Evolutionary conservation across 92 coral and sea anemone genomes (phyloP).

Genomic region (Palythoa caribaeorum): DNA sequence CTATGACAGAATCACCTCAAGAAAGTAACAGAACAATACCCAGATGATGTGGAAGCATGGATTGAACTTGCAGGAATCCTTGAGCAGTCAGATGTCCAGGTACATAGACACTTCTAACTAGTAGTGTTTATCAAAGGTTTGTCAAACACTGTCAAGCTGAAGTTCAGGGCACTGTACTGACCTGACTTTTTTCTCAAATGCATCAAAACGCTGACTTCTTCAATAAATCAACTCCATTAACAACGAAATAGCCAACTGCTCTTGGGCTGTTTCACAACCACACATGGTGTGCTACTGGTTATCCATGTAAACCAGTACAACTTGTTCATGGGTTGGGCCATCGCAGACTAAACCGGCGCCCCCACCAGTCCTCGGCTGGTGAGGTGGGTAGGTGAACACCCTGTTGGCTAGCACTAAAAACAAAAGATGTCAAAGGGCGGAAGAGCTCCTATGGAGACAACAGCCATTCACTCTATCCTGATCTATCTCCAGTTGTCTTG

Average conservation of each 20-base stretch:
- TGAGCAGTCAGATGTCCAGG: conserved; percentile 96
- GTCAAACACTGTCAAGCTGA: no score
- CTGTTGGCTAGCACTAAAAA: neutral
- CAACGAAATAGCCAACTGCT: no score
- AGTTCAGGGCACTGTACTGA: no score
- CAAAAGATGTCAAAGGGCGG: neutral
- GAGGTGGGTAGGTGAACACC: neutral
- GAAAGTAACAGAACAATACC: conserved; percentile 97
- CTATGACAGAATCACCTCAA: conserved; percentile 81
- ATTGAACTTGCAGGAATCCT: conserved; percentile 98
- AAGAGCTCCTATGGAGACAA: neutral
- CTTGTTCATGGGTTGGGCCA: neutral
- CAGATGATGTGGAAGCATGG: conserved; percentile 99
- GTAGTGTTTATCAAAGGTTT: no score
- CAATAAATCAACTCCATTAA: no score
- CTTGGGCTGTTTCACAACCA: no score
- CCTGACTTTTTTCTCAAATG: no score
- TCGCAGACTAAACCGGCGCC: neutral
- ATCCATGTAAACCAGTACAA: neutral
- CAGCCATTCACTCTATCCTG: neutral
- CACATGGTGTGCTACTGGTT: neutral
- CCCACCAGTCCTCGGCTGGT: neutral
- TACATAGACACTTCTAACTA: neutral
- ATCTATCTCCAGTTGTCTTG: neutral
- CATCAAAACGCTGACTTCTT: no score